Evolutionary conservation across 1,140 invertebrate genomes (phyloP).

Genomic region (Rhizoglyphus robini): DNA sequence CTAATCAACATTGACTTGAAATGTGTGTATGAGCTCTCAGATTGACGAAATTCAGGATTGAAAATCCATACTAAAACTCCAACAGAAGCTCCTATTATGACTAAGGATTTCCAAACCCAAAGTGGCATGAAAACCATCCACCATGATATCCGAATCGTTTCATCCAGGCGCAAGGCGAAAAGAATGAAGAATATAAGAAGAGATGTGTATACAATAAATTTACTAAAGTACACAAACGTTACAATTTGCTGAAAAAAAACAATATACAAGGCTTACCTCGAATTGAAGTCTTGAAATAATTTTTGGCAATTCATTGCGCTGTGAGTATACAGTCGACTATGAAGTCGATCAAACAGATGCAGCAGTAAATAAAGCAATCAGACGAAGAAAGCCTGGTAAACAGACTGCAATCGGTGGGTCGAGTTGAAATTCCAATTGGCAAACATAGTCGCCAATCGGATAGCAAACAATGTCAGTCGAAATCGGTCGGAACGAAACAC

Average conservation of each 20-base stretch:
- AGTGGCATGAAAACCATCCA: slow-evolving; percentile 87
- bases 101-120: slow-evolving; percentile 91
- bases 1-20: slow-evolving; percentile 95
- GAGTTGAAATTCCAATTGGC: background rate
- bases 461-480: background rate
- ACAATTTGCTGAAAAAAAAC: slow-evolving; percentile 4
- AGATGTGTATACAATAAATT: slow-evolving; percentile 87
- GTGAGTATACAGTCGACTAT: background rate
- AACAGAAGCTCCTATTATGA: slow-evolving; percentile 68
- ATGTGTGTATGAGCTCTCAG: slow-evolving; percentile 87
- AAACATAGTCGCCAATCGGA: background rate
- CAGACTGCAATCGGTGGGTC: background rate
- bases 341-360: background rate
- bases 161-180: slow-evolving; percentile 74
- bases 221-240: slow-evolving; percentile 49
- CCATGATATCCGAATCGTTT: slow-evolving; percentile 73
- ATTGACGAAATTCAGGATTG: slow-evolving; percentile 79
- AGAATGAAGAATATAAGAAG: slow-evolving; percentile 76
- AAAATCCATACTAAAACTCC: slow-evolving; percentile 88
- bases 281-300: slow-evolving; percentile 80
- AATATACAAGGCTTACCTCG: slow-evolving; percentile 47
- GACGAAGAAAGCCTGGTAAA: background rate
- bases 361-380: background rate
- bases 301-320: slow-evolving; percentile 59
- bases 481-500: no score